A percentile compares a stretch with the other conserved stretches of the same genome.
These are phyloP conservation scores for Noctua janthina DNA, from an alignment of 2,888 invertebrate genomes.

Conservation along the genomic window DNA sequence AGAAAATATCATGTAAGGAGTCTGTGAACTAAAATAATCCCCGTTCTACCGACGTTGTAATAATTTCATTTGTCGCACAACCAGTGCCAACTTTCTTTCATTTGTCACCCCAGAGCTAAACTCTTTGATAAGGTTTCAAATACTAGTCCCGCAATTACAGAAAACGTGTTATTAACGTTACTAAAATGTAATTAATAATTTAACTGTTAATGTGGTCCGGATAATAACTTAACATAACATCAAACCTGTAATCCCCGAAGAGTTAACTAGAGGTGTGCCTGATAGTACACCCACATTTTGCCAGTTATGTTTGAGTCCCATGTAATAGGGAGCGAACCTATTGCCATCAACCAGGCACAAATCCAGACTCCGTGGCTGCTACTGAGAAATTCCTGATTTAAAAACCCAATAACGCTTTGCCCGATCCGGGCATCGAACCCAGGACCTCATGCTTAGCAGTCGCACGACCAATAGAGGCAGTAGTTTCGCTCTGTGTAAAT, in stretches of 20 bases:
- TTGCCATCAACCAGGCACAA: background rate
- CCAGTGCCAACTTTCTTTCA: constrained; percentile 12
- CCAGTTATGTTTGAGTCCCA: too few relatives aligned
- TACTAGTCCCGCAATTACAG: background rate
- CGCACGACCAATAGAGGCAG: too few relatives aligned
- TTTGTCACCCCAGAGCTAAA: background rate
- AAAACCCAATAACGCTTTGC: too few relatives aligned
- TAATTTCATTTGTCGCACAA: constrained; percentile 14
- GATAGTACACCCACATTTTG: too few relatives aligned
- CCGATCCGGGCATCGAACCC: too few relatives aligned
- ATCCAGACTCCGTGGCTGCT: background rate
- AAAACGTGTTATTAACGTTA: background rate
- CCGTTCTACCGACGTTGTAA: constrained; percentile 2
- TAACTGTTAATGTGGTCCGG: background rate
- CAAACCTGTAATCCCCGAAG: too few relatives aligned
- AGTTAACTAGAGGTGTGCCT: too few relatives aligned
- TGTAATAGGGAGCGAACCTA: too few relatives aligned
- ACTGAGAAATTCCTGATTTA: too few relatives aligned
- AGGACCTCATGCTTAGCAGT: too few relatives aligned
- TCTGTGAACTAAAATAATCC: constrained; percentile 21
- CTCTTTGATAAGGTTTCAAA: background rate
- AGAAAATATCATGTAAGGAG: constrained; percentile 19
- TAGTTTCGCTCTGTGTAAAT: background rate
- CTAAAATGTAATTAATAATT: background rate
- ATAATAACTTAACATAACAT: background rate